These are phyloP conservation scores for Amblyornis subalaris DNA, from an alignment of 2,113 vertebrate species.

Conservation along the genomic window DNA sequence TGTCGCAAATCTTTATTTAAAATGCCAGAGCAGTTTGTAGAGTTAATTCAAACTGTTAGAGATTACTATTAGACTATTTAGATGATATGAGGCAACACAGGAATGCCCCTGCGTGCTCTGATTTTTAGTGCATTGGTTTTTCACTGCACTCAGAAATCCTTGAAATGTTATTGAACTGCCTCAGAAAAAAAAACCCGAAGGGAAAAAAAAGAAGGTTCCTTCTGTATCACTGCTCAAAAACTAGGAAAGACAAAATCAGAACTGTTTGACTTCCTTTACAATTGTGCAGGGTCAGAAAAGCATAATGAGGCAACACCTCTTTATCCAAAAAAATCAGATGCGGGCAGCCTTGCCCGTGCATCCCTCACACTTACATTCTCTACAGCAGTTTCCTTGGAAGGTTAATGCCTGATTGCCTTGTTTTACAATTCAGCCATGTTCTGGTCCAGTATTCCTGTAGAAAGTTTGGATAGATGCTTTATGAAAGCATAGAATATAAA, in stretches of 20 bases:
- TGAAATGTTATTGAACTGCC: neutral
- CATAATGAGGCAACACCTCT: neutral
- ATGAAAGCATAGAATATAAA: neutral
- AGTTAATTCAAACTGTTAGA: neutral
- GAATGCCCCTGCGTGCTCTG: neutral
- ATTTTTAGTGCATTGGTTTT: neutral
- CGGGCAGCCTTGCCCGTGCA: neutral
- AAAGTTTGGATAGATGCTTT: neutral
- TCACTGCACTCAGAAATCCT: neutral
- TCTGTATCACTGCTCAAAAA: neutral
- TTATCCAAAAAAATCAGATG: neutral
- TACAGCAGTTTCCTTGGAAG: neutral
- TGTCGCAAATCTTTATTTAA: neutral
- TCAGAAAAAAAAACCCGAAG: neutral
- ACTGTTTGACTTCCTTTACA: neutral
- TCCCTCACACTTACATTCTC: neutral
- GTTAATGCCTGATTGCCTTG: neutral
- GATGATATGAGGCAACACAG: rapidly evolving
- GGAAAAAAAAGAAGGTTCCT: neutral
- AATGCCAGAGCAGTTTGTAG: neutral
- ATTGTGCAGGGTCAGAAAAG: neutral
- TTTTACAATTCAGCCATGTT: neutral
- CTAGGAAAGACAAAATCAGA: neutral
- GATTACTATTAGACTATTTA: neutral
- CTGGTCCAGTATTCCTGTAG: neutral